Evolutionary conservation across 1,140 invertebrate species (phyloP).

Genomic region (Meloidogyne hapla): DNA sequence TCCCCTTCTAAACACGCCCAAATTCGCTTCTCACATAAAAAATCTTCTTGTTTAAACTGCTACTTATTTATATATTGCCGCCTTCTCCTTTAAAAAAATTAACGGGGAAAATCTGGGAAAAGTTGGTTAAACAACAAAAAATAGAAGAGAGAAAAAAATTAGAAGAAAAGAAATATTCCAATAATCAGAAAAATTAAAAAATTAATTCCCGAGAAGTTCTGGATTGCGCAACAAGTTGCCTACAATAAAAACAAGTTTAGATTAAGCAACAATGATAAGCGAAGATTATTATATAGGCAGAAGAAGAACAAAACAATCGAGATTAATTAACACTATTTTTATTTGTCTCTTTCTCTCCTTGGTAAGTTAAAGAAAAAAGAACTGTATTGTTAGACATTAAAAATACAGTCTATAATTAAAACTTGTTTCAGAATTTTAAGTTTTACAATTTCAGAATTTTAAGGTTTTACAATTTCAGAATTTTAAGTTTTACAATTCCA

Average conservation of each 20-base stretch:
- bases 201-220: too few relatives aligned
- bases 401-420: neutral
- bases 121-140: neutral
- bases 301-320: neutral
- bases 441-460: neutral
- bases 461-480: neutral
- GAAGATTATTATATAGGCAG: neutral
- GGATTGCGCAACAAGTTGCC: neutral
- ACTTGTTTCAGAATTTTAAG: neutral
- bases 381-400: too few relatives aligned
- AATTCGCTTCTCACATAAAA: neutral
- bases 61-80: neutral
- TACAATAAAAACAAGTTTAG: neutral
- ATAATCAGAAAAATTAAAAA: neutral
- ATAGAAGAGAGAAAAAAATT: neutral
- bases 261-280: neutral
- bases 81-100: neutral
- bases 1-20: neutral
- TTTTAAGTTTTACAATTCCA: too few relatives aligned
- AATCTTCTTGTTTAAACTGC: slow-evolving; percentile 6
- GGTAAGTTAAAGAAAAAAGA: neutral
- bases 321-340: neutral
- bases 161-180: neutral
- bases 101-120: neutral
- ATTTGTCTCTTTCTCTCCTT: neutral